Evolutionary conservation across 2,113 vertebrate species (phyloP), one percentile per base, ranked within the genome.

Genomic region (Pluvianellus socialis): DNA sequence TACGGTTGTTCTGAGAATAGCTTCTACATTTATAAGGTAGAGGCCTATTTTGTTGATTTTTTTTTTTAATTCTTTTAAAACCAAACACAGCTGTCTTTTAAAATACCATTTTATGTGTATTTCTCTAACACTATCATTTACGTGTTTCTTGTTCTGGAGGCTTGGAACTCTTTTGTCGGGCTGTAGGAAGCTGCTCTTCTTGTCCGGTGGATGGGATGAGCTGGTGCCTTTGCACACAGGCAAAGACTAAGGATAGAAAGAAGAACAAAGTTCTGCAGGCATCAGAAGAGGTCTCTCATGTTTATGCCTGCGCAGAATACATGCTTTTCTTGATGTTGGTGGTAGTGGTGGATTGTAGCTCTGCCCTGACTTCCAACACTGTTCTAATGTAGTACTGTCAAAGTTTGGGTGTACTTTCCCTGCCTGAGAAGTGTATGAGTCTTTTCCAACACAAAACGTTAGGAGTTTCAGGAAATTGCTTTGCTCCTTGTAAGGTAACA

Each of bases 1-100:
- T 94, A 98, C 99, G 0, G 98, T 99, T 52, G 99, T 99, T 76
- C 95, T 99, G 94, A 99, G 99, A 28, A 98, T 99, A 40, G 99
- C 99, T 49, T 98, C 99, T 75, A 99, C 99, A 0, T 99, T 99
- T 92, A 94, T 99, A 94, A 99, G 99, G 99, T 99, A 95, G 63
- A 20, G 49, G 1, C 7, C 6, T 70, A 0, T 58, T 94, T 86
- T 62, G 3, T 33, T 82, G 35, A 0, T 4, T 0, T 44, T 47
- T 40, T 53, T 45, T 68, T 38, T 38, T 38, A 38, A 10, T 86
- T 55, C 8, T 47, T 67, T 38, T 32, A 42, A 88, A 90, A 50
- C 6, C 7, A 74, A 84, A 30, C n/a, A 53, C 33, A 58, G 24
- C 12, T n/a, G 4, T 79, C 24, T 85, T 76, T 33, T 76, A 14